A percentile compares a stretch with the other conserved stretches of the same genome.
Conservation (phyloP, 2,888 invertebrate species). For the Ichneumoninae sp. region DNA sequence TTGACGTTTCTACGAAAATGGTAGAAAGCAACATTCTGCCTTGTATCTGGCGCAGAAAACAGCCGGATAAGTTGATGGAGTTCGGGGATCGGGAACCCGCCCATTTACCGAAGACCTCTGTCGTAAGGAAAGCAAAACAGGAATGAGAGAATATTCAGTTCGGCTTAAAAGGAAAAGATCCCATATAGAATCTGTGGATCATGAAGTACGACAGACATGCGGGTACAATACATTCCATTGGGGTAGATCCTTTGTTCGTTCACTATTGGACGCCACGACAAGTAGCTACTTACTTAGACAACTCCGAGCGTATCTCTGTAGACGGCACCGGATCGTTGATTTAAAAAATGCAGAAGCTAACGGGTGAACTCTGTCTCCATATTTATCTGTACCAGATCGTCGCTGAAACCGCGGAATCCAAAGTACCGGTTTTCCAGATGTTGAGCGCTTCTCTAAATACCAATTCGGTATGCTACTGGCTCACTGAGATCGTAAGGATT, state of each 20-base stretch:
- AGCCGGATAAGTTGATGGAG: conserved; percentile 55
- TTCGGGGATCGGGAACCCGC: conserved; percentile 56
- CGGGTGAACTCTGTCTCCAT: conserved; percentile 59
- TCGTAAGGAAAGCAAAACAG: conserved; percentile 58
- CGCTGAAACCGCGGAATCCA: conserved; percentile 38
- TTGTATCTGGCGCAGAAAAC: conserved; percentile 60
- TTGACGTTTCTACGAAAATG: conserved; percentile 46
- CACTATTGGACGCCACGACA: conserved; percentile 64
- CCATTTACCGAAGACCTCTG: conserved; percentile 52
- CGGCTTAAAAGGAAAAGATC: conserved; percentile 52
- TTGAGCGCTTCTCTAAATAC: conserved; percentile 60
- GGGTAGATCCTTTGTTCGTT: conserved; percentile 60
- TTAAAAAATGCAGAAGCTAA: conserved; percentile 54
- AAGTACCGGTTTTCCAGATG: conserved; percentile 66
- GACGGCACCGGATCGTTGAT: conserved; percentile 58
- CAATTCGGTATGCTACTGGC: conserved; percentile 58
- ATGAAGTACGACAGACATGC: conserved; percentile 60
- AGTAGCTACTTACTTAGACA: conserved; percentile 50
- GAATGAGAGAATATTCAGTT: conserved; percentile 43
- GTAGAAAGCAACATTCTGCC: conserved; percentile 56
- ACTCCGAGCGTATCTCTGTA: conserved; percentile 47
- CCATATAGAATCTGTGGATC: conserved; percentile 43
- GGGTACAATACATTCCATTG: conserved; percentile 55
- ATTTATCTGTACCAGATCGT: conserved; percentile 64
- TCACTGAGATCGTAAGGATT: conserved; percentile 61